These are phyloP conservation scores for Mimumesa dahlbomi DNA, from an alignment of 2,888 invertebrate genomes.

Conservation along the genomic window DNA sequence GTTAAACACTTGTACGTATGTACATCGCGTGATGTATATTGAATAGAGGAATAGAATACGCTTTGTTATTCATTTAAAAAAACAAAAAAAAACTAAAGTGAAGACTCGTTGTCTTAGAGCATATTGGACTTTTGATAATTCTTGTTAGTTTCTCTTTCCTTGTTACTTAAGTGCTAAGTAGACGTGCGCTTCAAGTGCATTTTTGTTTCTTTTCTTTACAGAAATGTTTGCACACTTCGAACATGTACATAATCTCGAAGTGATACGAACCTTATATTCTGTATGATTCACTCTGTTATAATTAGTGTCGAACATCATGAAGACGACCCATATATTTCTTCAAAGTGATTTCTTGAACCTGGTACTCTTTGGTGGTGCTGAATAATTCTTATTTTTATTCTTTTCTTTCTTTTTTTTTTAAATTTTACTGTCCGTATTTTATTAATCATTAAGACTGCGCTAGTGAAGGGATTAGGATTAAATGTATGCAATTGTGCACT, in stretches of 20 bases:
- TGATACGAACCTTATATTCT: not conserved
- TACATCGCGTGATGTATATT: slow-evolving; percentile 19
- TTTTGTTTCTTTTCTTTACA: not conserved
- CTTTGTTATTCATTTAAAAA: slow-evolving; percentile 37
- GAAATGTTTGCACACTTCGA: not conserved
- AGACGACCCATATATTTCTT: too few species aligned
- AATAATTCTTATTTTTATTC: slow-evolving; percentile 6
- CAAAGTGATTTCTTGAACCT: not conserved
- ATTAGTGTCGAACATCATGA: too few species aligned
- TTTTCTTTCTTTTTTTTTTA: not conserved
- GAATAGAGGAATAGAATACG: slow-evolving; percentile 29
- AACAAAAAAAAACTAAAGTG: too few species aligned
- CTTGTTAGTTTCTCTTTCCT: too few species aligned
- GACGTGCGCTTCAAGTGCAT: not conserved
- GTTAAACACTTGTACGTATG: slow-evolving; percentile 21
- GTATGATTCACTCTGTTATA: too few species aligned
- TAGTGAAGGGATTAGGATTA: slow-evolving; percentile 25
- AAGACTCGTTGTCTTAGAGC: slow-evolving; percentile 3
- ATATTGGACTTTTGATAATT: not conserved
- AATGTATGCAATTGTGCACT: slow-evolving; percentile 42
- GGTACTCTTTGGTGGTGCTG: slow-evolving; percentile 18
- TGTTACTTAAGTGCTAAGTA: not conserved
- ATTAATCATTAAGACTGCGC: slow-evolving; percentile 42
- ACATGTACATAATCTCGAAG: not conserved
- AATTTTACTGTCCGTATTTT: not conserved